phyloP scores from a whole-genome alignment of 2,888 invertebrate genomes.

The Hyposoter dolosus region DNA sequence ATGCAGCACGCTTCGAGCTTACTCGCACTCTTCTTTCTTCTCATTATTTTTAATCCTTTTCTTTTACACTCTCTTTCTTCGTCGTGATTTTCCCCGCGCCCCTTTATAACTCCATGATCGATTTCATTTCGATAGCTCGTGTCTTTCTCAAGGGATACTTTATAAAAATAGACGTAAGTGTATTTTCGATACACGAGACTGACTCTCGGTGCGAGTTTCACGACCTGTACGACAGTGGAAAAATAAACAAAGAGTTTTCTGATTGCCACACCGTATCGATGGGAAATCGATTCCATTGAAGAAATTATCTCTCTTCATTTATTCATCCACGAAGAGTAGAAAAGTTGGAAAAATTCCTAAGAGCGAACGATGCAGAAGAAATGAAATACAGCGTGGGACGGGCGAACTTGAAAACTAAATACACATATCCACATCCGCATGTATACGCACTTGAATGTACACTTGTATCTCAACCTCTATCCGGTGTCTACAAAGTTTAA shows the following conservation, averaged over 20 bases:
- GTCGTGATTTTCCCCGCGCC: neutral
- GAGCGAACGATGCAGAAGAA: neutral
- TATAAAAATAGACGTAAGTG: neutral
- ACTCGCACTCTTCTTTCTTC: constrained; percentile 37
- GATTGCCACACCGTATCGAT: neutral
- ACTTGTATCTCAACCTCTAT: constrained; percentile 32
- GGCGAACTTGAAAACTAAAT: constrained; percentile 53
- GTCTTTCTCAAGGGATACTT: neutral
- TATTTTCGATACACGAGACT: neutral
- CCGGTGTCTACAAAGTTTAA: constrained; percentile 63
- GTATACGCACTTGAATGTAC: neutral
- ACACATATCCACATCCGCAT: neutral
- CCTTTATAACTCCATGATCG: neutral
- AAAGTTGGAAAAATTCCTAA: constrained; percentile 4
- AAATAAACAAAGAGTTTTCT: too few species aligned
- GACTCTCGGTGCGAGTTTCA: neutral
- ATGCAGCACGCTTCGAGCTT: constrained; percentile 40
- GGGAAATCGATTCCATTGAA: neutral
- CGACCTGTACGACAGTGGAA: neutral
- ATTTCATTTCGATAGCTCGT: constrained; percentile 7
- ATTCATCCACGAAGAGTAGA: constrained; percentile 31
- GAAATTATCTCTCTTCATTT: neutral
- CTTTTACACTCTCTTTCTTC: neutral
- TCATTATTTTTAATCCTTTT: constrained; percentile 56
- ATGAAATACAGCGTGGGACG: constrained; percentile 38